Base-by-base conservation (phyloP, 2,797 vertebrate genomes). In the Chaetodon trifasciatus region DNA sequence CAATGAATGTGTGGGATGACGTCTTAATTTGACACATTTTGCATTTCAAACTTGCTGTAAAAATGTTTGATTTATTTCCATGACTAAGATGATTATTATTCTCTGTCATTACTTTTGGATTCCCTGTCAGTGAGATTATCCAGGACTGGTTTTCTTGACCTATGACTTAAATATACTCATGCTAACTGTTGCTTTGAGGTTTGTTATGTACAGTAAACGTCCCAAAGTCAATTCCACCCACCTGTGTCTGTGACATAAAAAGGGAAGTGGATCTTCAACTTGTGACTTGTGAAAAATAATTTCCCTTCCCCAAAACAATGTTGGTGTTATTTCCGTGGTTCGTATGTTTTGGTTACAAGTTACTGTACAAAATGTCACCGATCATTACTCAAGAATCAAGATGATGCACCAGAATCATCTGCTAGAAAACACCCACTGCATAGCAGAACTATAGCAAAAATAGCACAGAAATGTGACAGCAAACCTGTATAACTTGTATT, bases 221-320 rank as follows among this genome's bases (percentile, higher is more conserved):
- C 3, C 2, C 47, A 55, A 57, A 32, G n/a, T 72, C 39, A n/a
- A 63, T 24, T 47, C 21, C 61, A 52, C 16, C 53, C 55, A 77
- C 42, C 10, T 64, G 23, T 49, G 10, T 24, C 17, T 5, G 0
- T 37, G 16, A 1, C 6, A 19, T 40, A 11, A 77, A 89, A 72
- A 32, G 19, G 78, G 90, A 91, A 89, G 78, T 76, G 39, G 8
- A 50, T 3, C 55, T 78, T 79, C 5, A 81, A 8, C 69, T 3
- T 53, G 35, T 77, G 69, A 89, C 57, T 17, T 47, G 8, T 32
- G 8, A 46, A 55, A 42, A 42, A 13, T 55, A 53, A 40, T 40
- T 64, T 37, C 53, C 37, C 50, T 72, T 78, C 79, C 67, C 3
- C 24, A 63, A 65, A 79, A 55, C 35, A 79, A 46, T 21, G 9